Evolutionary conservation across 35 echinoderm and acorn worm species (phyloP).

Genomic region (Eucidaris tribuloides): DNA sequence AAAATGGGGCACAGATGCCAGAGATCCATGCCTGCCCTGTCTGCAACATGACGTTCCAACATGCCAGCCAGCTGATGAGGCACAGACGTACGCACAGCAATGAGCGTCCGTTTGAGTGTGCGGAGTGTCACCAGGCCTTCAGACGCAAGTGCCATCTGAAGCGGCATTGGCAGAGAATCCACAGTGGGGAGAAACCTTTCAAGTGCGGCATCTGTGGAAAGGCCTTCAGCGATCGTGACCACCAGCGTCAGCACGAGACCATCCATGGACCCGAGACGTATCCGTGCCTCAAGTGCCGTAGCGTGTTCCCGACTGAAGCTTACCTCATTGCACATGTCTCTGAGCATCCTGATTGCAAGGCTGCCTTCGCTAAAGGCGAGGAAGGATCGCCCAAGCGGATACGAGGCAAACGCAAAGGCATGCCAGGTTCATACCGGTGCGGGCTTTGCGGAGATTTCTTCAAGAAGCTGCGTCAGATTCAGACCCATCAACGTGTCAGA

Average conservation of each 20-base stretch:
- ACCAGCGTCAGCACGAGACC: conserved; percentile 94
- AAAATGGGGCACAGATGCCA: neutral
- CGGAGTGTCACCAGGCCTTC: conserved; percentile 90
- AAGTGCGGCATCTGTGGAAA: conserved; percentile 97
- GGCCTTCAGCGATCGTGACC: conserved; percentile 92
- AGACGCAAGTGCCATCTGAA: conserved; percentile 96
- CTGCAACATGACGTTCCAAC: conserved; percentile 93
- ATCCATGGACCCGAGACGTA: conserved; percentile 98
- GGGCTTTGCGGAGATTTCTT: conserved; percentile 90
- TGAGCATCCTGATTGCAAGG: conserved; percentile 91
- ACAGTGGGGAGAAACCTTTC: conserved; percentile 97
- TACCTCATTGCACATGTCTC: conserved; percentile 81
- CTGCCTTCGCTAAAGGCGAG: conserved; percentile 68
- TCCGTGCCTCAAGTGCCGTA: conserved; percentile 84
- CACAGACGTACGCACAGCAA: conserved; percentile 89
- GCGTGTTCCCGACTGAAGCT: conserved; percentile 84
- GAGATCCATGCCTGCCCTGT: conserved; percentile 65
- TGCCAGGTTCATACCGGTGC: conserved; percentile 74
- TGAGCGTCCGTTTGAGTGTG: conserved; percentile 88
- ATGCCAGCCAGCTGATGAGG: conserved; percentile 82
- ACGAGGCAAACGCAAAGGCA: conserved; percentile 65
- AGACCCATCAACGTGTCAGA: conserved; percentile 92
- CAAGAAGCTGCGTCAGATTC: conserved; percentile 93
- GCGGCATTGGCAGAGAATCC: conserved; percentile 95
- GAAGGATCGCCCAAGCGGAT: conserved; percentile 59